phyloP scores from a whole-genome alignment of 2,888 invertebrate species.

The Amblyjoppa proteus region DNA sequence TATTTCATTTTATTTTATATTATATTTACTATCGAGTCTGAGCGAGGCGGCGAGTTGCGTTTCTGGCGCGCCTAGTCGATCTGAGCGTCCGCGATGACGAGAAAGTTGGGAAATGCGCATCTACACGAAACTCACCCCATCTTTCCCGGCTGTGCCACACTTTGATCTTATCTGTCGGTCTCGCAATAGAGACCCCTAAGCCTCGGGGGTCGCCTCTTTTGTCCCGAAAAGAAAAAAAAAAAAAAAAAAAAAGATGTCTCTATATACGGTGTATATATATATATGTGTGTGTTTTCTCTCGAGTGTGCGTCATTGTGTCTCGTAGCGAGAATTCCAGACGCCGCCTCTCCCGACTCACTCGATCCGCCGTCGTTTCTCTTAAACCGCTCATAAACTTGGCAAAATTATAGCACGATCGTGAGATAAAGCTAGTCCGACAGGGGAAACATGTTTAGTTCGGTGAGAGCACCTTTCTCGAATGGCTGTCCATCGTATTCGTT shows the following conservation, averaged over 20 bases:
- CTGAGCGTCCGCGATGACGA: not conserved
- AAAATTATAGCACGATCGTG: slow-evolving; percentile 72
- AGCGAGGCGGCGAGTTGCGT: not conserved
- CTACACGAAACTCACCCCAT: slow-evolving; percentile 6
- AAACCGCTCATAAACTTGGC: slow-evolving; percentile 70
- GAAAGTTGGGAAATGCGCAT: slow-evolving; percentile 41
- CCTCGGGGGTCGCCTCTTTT: slow-evolving; percentile 54
- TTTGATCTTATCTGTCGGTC: slow-evolving; percentile 62
- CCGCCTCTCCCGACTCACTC: slow-evolving; percentile 10
- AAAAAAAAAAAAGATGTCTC: slow-evolving; percentile 48
- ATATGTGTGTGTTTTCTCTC: not conserved
- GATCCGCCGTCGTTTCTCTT: slow-evolving; percentile 39
- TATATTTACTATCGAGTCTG: not conserved
- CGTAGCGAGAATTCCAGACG: slow-evolving; percentile 55
- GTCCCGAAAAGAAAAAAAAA: slow-evolving; percentile 34
- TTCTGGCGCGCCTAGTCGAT: not conserved
- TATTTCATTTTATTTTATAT: too few relatives aligned
- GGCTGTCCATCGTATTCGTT: not conserved
- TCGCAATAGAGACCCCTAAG: slow-evolving; percentile 57
- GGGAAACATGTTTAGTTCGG: slow-evolving; percentile 58
- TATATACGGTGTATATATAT: not conserved
- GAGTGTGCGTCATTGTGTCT: slow-evolving; percentile 58
- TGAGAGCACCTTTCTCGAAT: slow-evolving; percentile 37
- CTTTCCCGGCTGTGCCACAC: slow-evolving; percentile 39
- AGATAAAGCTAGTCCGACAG: slow-evolving; percentile 61